Evolutionary conservation across 2,888 invertebrate species (phyloP).

Genomic region (Amblyteles armatorius): DNA sequence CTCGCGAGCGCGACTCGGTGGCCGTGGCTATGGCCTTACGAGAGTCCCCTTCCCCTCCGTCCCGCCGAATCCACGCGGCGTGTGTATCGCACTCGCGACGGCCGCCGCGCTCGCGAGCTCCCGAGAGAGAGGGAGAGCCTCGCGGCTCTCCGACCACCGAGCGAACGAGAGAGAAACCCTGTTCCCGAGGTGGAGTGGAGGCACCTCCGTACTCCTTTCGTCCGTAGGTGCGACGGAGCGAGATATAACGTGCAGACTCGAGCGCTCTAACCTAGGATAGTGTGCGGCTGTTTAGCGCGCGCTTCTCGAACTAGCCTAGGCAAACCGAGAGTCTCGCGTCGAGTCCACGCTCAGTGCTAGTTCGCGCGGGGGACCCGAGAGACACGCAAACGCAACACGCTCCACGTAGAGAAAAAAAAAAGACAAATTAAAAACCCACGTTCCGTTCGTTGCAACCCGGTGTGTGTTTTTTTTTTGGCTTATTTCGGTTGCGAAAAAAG

Average conservation of each 20-base stretch:
- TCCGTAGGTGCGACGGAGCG: slow-evolving; percentile 48
- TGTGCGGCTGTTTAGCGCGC: slow-evolving; percentile 77
- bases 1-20: slow-evolving; percentile 79
- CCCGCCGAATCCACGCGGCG: slow-evolving; percentile 76
- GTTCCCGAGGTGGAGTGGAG: slow-evolving; percentile 37
- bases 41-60: slow-evolving; percentile 72
- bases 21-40: slow-evolving; percentile 85
- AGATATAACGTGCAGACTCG: slow-evolving; percentile 63
- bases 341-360: slow-evolving; percentile 81
- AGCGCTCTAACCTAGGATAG: slow-evolving; percentile 83
- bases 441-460: neutral
- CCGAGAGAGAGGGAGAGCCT: slow-evolving; percentile 60
- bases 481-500: neutral
- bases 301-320: slow-evolving; percentile 80
- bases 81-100: slow-evolving; percentile 70
- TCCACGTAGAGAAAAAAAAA: neutral
- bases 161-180: slow-evolving; percentile 21
- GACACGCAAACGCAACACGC: slow-evolving; percentile 49
- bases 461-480: neutral
- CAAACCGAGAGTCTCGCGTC: slow-evolving; percentile 79
- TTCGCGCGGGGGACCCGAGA: slow-evolving; percentile 74
- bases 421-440: neutral
- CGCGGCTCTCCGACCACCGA: neutral
- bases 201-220: neutral
- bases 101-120: slow-evolving; percentile 43